Evolutionary conservation across 2,888 invertebrate species (phyloP), one percentile per base, ranked within the genome.

Genomic region (Mycalesis mineus): DNA sequence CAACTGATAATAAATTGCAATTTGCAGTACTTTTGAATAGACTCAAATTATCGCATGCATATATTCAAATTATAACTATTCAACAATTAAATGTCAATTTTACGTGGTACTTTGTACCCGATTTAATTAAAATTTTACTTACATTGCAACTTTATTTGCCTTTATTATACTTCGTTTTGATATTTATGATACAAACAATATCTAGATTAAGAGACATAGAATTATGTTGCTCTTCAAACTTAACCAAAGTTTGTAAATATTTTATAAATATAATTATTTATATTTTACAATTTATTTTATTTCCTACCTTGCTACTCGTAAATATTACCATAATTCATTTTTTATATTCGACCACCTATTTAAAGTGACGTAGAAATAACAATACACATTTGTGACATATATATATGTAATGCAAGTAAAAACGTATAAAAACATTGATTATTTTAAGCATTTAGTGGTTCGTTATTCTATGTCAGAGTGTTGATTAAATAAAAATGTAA

Each of bases 41-140:
- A 36, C 9, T 36, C 15, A 33, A 47, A 47, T 31, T 33, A 15
- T 7, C 15, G 14, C 15, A 47, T 15, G 33, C 31, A 31, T 47
- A 47, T 17, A 11, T n/a, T 29, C 15, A 15, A 33, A 42, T 42
- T 42, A 17, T 40, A 55, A 59, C 55, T 45, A 45, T 45, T 45
- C 45, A 47, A 47, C 47, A 47, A 45, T 40, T 36, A 37, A 14
- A 47, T 47, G 47, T 47, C 47, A 47, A 47, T 47, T 47, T 31
- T 44, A 29, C 14, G 29, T 14, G 47, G 47, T 47, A 47, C 47
- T 47, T 47, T 14, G 47, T 47, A 47, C 47, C 31, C 11, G 7
- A 47, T 47, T 31, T 47, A 47, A 7, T 17, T 33, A 31, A 47
- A 45, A 45, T 45, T 33, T 33, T 9, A 9, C 14, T 31, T 45